Evolutionary conservation across 2,888 invertebrate genomes (phyloP).

Genomic region (Sesia apiformis): DNA sequence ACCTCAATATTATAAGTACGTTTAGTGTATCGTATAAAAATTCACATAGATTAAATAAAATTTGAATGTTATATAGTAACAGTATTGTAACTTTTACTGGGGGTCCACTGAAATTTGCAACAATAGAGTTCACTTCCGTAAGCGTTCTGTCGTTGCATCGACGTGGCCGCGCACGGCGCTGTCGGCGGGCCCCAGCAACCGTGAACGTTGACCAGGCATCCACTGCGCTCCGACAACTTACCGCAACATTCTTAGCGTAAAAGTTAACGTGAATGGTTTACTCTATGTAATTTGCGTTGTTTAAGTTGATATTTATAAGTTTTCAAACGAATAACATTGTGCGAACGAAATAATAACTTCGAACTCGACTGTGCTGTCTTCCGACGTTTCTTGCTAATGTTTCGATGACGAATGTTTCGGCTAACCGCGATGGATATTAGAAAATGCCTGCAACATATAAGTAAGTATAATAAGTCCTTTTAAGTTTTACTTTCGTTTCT

Average conservation of each 20-base stretch:
- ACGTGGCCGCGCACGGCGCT: conserved; percentile 38
- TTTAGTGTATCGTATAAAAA: not conserved
- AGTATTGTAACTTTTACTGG: no score
- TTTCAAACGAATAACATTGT: conserved; percentile 42
- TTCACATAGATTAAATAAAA: not conserved
- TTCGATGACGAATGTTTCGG: conserved; percentile 30
- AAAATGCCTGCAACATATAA: conserved; percentile 6
- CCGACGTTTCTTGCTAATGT: conserved; percentile 27
- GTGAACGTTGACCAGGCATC: conserved; percentile 68
- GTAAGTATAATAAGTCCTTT: not conserved
- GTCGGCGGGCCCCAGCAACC: conserved; percentile 33
- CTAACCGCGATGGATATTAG: conserved; percentile 27
- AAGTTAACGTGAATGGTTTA: conserved; percentile 72
- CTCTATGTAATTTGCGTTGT: conserved; percentile 71
- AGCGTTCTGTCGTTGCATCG: conserved; percentile 17
- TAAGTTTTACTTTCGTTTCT: not conserved
- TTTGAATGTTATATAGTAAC: not conserved
- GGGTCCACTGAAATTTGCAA: conserved; percentile 14
- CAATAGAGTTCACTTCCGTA: conserved; percentile 4
- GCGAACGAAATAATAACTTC: conserved; percentile 46
- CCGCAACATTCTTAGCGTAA: conserved; percentile 74
- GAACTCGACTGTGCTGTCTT: conserved; percentile 40
- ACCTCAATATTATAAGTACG: no score
- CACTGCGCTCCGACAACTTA: conserved; percentile 57
- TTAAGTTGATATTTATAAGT: conserved; percentile 45